Conservation (phyloP, 2,797 vertebrate species). For the Yasuhikotakia modesta region DNA sequence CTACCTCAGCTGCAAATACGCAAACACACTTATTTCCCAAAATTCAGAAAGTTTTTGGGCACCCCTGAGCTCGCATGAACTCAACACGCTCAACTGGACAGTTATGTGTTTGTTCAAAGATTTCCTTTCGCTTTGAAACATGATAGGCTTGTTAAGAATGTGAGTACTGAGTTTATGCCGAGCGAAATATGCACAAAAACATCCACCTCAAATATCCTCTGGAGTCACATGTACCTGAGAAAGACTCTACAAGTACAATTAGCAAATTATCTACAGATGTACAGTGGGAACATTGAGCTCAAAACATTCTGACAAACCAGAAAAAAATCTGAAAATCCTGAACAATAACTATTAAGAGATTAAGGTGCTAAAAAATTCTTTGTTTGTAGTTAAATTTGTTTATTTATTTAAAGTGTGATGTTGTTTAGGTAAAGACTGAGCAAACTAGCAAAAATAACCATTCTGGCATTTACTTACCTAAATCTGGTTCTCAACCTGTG, state of each 20-base stretch:
- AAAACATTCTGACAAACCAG: too few relatives aligned
- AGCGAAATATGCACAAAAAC: too few relatives aligned
- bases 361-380: constrained; percentile 26
- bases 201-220: constrained; percentile 6
- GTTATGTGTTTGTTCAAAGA: too few relatives aligned
- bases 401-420: not conserved
- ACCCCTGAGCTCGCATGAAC: too few relatives aligned
- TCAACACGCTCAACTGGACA: not conserved
- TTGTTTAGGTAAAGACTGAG: not conserved
- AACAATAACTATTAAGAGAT: constrained; percentile 9
- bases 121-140: too few relatives aligned
- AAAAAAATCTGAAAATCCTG: too few relatives aligned
- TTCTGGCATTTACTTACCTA: not conserved
- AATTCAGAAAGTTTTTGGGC: too few relatives aligned
- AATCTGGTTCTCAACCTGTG: not conserved
- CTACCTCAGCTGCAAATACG: not conserved
- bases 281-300: constrained; percentile 12
- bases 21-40: not conserved
- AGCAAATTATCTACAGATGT: constrained; percentile 32
- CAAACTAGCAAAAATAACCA: not conserved
- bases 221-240: not conserved
- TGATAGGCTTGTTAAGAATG: too few relatives aligned
- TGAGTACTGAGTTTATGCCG: too few relatives aligned
- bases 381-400: constrained; percentile 23
- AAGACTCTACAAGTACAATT: constrained; percentile 19